Conservation (phyloP, 2,797 vertebrate genomes). For the Spea hammondii region DNA sequence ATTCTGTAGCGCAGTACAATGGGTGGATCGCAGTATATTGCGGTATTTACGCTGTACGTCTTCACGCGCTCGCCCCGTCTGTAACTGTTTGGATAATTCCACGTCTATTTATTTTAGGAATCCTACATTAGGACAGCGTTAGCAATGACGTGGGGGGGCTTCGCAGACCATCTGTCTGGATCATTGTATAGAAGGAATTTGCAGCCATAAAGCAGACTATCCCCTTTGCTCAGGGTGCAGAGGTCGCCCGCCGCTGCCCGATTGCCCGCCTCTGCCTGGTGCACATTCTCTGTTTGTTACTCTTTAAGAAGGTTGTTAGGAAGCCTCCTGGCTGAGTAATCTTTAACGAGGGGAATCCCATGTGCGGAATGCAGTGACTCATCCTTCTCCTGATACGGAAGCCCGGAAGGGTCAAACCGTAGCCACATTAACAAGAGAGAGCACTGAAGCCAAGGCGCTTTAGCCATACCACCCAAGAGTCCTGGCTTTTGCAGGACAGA, state of each 20-base stretch:
- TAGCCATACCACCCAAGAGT: no score
- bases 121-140: no score
- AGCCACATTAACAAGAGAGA: no score
- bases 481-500: no score
- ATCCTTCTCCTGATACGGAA: not conserved
- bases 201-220: not conserved
- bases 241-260: not conserved
- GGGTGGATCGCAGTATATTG: no score
- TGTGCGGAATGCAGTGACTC: not conserved
- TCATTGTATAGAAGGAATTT: not conserved
- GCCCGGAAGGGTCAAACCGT: not conserved
- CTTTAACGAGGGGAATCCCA: not conserved
- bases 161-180: not conserved
- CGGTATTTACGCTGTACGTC: no score
- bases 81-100: no score
- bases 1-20: no score
- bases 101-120: no score
- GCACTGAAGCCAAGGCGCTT: no score
- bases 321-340: constrained; percentile 13
- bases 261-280: no score
- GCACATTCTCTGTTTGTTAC: not conserved
- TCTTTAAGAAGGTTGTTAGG: not conserved
- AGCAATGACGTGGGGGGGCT: not conserved
- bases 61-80: no score
- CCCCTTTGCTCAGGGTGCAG: not conserved